A percentile compares a stretch with the other conserved stretches of the same genome.
phyloP scores from a whole-genome alignment of 1,140 invertebrate genomes.

The Helicoverpa armigera region DNA sequence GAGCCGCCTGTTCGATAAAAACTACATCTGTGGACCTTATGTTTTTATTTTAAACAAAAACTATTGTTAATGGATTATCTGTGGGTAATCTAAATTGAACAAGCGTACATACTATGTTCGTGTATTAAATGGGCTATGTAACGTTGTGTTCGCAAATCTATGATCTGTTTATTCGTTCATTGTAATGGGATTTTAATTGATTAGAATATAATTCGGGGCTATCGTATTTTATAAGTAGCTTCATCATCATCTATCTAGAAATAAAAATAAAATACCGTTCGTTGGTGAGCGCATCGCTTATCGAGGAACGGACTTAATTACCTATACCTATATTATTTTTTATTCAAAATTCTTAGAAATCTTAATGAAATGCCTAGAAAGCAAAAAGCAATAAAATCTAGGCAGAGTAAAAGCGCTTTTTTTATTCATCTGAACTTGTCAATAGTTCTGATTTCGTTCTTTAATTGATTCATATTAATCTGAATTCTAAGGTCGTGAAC shows the following conservation, averaged over 20 bases:
- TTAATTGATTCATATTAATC: too few relatives aligned
- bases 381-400: too few relatives aligned
- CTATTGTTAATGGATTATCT: constrained; percentile 47
- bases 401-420: too few relatives aligned
- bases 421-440: too few relatives aligned
- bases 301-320: too few relatives aligned
- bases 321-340: too few relatives aligned
- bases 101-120: constrained; percentile 33
- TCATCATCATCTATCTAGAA: not conserved
- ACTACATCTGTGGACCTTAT: constrained; percentile 11
- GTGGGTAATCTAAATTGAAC: constrained; percentile 41
- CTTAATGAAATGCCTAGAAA: too few relatives aligned
- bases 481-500: too few relatives aligned
- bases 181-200: constrained; percentile 10
- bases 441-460: too few relatives aligned
- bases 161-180: not conserved
- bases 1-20: constrained; percentile 16
- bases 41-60: constrained; percentile 28
- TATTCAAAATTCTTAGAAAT: too few relatives aligned
- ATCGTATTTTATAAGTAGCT: not conserved
- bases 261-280: not conserved
- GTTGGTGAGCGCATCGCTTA: too few relatives aligned
- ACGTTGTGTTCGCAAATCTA: constrained; percentile 1
- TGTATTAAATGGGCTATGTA: constrained; percentile 20
- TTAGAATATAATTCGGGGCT: not conserved